phyloP scores from a whole-genome alignment of 2,888 invertebrate genomes.

The Odontocolon sp. region DNA sequence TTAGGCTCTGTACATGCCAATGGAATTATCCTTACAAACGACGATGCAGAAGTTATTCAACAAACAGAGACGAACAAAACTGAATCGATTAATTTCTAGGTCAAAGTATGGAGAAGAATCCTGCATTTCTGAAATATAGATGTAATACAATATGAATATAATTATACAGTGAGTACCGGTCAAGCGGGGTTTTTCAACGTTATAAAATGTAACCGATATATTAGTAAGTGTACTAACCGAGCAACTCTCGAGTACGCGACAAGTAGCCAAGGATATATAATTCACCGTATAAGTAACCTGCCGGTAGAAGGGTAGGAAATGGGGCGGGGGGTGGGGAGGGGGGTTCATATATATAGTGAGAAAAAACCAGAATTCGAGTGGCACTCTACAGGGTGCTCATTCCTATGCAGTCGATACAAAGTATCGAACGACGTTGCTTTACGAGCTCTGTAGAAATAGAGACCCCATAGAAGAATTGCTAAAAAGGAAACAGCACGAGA shows the following conservation, averaged over 20 bases:
- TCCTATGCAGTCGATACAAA: conserved; percentile 60
- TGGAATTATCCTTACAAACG: too few species aligned
- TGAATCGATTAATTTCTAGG: too few species aligned
- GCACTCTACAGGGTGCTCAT: conserved; percentile 59
- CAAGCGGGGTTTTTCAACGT: conserved; percentile 47
- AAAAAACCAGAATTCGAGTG: conserved; percentile 58
- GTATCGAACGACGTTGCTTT: conserved; percentile 58
- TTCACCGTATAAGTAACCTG: conserved; percentile 56
- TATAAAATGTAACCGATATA: conserved; percentile 53
- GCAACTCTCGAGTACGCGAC: conserved; percentile 33
- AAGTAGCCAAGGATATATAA: conserved; percentile 51
- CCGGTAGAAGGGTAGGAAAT: background rate
- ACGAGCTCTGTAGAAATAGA: conserved; percentile 36
- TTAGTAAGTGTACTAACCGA: conserved; percentile 26
- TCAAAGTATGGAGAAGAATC: too few species aligned
- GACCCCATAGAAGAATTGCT: conserved; percentile 20
- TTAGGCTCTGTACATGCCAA: too few species aligned
- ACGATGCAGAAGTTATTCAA: too few species aligned
- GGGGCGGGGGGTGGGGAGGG: conserved; percentile 6
- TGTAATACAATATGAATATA: conserved; percentile 36
- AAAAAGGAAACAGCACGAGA: conserved; percentile 9
- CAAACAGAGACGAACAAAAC: too few species aligned
- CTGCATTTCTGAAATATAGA: too few species aligned
- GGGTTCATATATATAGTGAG: conserved; percentile 29
- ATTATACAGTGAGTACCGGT: conserved; percentile 33